phyloP scores from a whole-genome alignment of 2,797 vertebrate species.

The Pelochelys cantorii region DNA sequence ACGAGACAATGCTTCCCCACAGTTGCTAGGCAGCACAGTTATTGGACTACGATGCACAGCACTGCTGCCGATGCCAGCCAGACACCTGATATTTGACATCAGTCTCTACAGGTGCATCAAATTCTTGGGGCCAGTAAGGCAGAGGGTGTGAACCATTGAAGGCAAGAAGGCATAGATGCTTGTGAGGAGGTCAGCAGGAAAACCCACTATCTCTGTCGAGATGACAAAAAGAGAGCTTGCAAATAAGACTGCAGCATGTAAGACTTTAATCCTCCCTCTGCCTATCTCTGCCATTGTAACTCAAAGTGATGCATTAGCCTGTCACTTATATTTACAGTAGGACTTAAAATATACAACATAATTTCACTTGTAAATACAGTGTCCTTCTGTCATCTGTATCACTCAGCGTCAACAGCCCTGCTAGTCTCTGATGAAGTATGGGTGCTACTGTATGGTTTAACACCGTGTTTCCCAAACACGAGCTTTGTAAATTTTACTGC shows the following conservation, averaged over 20 bases:
- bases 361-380: not conserved
- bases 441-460: not conserved
- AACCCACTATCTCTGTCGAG: fast-evolving
- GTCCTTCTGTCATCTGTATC: not conserved
- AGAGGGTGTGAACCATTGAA: not conserved
- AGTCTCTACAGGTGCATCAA: not conserved
- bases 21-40: not conserved
- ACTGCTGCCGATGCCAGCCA: not conserved
- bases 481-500: fast-evolving
- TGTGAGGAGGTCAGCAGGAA: not conserved
- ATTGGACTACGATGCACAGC: not conserved
- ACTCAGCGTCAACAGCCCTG: not conserved
- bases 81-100: not conserved
- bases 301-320: not conserved
- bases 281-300: fast-evolving
- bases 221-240: not conserved
- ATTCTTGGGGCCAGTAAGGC: not conserved
- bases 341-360: not conserved
- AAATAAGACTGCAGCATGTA: fast-evolving
- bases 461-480: not conserved
- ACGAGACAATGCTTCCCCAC: fast-evolving
- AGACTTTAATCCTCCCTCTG: not conserved
- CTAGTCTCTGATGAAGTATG: not conserved
- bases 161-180: not conserved
- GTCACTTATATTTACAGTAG: not conserved